Conservation (phyloP, 2,113 vertebrate genomes). For the Neodon shergylaensis region DNA sequence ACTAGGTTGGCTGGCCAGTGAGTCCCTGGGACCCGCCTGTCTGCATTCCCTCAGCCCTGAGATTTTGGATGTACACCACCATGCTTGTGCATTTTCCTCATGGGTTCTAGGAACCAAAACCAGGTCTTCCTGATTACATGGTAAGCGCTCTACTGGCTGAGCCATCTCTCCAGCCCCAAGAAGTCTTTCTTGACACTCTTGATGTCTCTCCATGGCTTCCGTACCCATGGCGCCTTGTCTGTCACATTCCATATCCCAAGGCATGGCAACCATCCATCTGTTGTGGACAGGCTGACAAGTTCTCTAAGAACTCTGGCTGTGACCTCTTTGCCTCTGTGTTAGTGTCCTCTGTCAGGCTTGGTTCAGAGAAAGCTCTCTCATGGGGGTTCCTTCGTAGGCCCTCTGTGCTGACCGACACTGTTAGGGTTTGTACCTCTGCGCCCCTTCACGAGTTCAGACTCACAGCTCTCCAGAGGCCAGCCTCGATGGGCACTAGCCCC, state of each 20-base stretch:
- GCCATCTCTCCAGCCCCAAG: neutral
- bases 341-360: neutral
- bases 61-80: neutral
- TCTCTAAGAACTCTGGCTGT: rapidly evolving
- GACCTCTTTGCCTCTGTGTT: neutral
- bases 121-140: too few relatives aligned
- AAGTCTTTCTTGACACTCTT: neutral
- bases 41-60: neutral
- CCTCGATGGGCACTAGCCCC: neutral
- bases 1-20: neutral
- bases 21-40: neutral
- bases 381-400: neutral
- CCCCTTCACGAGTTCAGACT: neutral
- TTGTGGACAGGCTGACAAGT: neutral
- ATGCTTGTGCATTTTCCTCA: too few relatives aligned
- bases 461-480: neutral
- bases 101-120: neutral
- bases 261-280: neutral
- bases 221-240: neutral
- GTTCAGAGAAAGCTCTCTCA: too few relatives aligned
- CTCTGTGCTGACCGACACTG: rapidly evolving
- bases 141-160: too few relatives aligned
- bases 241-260: too few relatives aligned
- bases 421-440: neutral
- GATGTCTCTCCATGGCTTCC: neutral